These are phyloP conservation scores for Clarias platycephalus DNA, from an alignment of 2,797 vertebrate genomes.

Conservation along the genomic window DNA sequence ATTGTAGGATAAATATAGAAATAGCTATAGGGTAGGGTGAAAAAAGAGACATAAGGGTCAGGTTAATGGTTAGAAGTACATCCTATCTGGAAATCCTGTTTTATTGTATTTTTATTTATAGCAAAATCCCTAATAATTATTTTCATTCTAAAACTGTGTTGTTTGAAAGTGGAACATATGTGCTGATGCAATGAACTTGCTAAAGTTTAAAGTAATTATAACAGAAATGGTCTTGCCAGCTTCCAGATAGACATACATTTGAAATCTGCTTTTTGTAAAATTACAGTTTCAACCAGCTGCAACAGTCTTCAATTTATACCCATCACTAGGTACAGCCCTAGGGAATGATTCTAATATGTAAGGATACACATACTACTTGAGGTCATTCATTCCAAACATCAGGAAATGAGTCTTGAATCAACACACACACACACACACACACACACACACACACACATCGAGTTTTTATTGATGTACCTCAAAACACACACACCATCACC, in stretches of 20 bases:
- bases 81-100: not conserved
- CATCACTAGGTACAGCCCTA: not conserved
- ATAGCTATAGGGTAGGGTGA: not conserved
- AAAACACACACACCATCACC: not conserved
- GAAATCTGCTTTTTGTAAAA: not conserved
- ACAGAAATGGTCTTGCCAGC: not conserved
- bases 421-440: constrained; percentile 15
- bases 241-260: not conserved
- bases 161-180: not conserved
- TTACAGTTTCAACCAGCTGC: not conserved
- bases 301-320: not conserved
- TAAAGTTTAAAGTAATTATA: not conserved
- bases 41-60: not conserved
- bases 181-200: not conserved
- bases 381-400: not conserved
- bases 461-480: not conserved
- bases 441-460: constrained; percentile 5
- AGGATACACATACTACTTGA: not conserved
- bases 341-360: not conserved
- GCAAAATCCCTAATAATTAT: not conserved
- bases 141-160: not conserved
- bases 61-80: not conserved
- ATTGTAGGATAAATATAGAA: not conserved
- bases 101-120: not conserved
- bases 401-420: not conserved